Evolutionary conservation across 2,888 invertebrate genomes (phyloP), one percentile per base, ranked within the genome.

Genomic region (Corbicula japonica): DNA sequence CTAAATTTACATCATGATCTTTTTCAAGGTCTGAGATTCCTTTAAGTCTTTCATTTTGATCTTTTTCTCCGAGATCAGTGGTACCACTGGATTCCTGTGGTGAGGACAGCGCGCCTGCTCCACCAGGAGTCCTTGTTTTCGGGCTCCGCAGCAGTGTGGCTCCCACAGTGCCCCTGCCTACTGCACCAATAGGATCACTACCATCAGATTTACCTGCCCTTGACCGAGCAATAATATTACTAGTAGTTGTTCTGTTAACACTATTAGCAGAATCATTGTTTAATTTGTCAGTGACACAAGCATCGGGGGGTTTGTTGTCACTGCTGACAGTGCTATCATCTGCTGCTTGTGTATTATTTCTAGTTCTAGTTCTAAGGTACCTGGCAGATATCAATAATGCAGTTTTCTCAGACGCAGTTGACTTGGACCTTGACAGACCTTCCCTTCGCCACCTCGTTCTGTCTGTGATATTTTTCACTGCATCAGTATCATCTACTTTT

Each of bases 121-220:
- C n/a, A n/a, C n/a, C n/a, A n/a, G 54, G 18, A 62, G 32, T 61
- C 60, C 79, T 56, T 48, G 76, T 82, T 56, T 76, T 82, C 48
- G 82, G 82, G 63, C 82, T 82, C 44, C 82, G 75, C 70, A 82
- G 46, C 44, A 82, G 60, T 41, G 83, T 76, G 26, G 76, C 78
- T 28, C 76, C 76, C 41, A 71, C 48, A 68, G 61, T 76, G 6
- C 66, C 62, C 18, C 50, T 65, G 6, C 34, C 58, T 52, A 48
- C 15, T n/a, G 35, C 35, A 38, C n/a, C 28, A 30, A 2, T 44
- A n/a, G n/a, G n/a, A n/a, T n/a, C n/a, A n/a, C n/a, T n/a, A 54
- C 30, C 30, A 62, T 48, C 32, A n/a, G 28, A 26, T 35, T 58
- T 46, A 62, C 15, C 23, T 35, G 18, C 44, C 10, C 54, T 56